Evolutionary conservation across 1,140 invertebrate genomes (phyloP).

Genomic region (Probaryconus sp.): DNA sequence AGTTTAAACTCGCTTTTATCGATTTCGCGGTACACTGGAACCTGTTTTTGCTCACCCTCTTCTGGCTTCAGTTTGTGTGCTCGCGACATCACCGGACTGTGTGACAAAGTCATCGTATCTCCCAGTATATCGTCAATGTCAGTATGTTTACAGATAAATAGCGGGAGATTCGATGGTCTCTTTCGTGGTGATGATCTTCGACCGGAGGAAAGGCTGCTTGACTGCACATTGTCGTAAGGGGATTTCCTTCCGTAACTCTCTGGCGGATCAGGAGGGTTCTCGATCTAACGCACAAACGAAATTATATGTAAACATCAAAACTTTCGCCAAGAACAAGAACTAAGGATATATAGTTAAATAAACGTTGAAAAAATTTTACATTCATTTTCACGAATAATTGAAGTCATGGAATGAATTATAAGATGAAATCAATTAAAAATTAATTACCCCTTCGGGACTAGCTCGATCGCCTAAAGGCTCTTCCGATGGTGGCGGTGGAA

Average conservation of each 20-base stretch:
- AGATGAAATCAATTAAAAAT: conserved; percentile 24
- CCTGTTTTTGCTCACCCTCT: conserved; percentile 61
- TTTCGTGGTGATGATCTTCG: conserved; percentile 67
- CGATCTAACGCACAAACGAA: conserved; percentile 67
- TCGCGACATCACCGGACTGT: conserved; percentile 64
- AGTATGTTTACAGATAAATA: conserved; percentile 87
- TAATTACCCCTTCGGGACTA: conserved; percentile 86
- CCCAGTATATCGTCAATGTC: conserved; percentile 91
- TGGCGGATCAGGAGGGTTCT: conserved; percentile 73
- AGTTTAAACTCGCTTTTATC: conserved; percentile 12
- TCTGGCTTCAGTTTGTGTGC: conserved; percentile 61
- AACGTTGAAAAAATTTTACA: too few species aligned
- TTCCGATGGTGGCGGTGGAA: conserved; percentile 68
- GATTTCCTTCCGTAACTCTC: conserved; percentile 76
- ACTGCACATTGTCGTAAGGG: conserved; percentile 83
- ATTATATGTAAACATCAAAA: conserved; percentile 1
- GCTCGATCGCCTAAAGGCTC: conserved; percentile 86
- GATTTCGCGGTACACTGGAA: conserved; percentile 29
- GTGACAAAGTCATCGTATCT: conserved; percentile 67
- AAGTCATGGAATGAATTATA: neutral
- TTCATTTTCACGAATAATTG: too few species aligned
- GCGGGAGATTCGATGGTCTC: conserved; percentile 73
- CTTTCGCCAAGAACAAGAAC: conserved; percentile 3
- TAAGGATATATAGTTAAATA: neutral
- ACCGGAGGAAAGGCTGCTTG: conserved; percentile 59